Evolutionary conservation across 2,113 vertebrate genomes (phyloP).

Genomic region (Centropus unirufus): DNA sequence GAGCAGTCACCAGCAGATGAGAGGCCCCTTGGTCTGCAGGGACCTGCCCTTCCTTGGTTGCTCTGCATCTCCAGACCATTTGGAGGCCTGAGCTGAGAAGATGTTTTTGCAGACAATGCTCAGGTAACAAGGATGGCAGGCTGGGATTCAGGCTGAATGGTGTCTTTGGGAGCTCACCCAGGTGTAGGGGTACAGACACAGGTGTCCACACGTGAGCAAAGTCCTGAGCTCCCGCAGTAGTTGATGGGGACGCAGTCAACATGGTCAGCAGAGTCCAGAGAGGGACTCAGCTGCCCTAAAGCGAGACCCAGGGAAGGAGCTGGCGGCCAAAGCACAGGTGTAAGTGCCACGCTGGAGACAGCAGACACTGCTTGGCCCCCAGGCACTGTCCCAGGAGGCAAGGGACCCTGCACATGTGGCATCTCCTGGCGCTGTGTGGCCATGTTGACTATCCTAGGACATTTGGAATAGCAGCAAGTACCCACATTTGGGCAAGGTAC

Average conservation of each 20-base stretch:
- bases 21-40: accelerated
- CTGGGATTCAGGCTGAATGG: neutral
- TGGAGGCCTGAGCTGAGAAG: neutral
- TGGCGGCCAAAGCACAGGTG: neutral
- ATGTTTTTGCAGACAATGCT: neutral
- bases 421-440: neutral
- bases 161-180: neutral
- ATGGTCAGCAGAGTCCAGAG: neutral
- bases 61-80: neutral
- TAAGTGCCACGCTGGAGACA: neutral
- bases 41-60: neutral
- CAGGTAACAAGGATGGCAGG: neutral
- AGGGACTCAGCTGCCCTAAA: neutral
- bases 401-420: neutral
- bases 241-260: neutral
- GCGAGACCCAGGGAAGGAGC: neutral
- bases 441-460: neutral
- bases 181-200: neutral
- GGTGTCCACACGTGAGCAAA: neutral
- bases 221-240: neutral
- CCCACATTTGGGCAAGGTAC: neutral
- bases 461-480: neutral
- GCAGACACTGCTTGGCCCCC: neutral
- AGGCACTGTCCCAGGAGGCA: neutral
- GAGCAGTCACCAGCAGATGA: neutral